These are phyloP conservation scores for Tenodera sinensis DNA, from an alignment of 2,888 invertebrate species.

Conservation along the genomic window DNA sequence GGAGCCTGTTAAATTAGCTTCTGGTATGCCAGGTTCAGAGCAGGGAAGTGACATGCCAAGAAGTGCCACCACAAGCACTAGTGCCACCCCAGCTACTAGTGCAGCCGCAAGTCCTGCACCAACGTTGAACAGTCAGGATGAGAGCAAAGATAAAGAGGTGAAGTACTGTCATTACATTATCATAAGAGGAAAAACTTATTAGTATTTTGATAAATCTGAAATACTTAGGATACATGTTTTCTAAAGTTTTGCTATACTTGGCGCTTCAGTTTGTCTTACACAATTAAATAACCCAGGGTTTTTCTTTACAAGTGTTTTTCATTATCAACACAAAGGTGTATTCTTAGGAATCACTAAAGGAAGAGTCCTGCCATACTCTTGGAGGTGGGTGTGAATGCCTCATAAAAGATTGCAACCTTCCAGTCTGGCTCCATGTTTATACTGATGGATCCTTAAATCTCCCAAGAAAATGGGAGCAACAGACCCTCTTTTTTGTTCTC, in stretches of 20 bases:
- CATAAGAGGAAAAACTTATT: constrained; percentile 32
- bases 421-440: no score
- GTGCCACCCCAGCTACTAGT: constrained; percentile 39
- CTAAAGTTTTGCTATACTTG: no score
- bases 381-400: no score
- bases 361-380: no score
- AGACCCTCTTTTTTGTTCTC: no score
- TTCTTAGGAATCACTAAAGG: no score
- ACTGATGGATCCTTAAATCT: no score
- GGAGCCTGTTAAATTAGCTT: constrained; percentile 58
- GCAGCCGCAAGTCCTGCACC: constrained; percentile 74
- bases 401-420: no score
- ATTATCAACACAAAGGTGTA: no score
- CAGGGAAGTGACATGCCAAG: constrained; percentile 42
- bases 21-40: constrained; percentile 23
- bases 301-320: no score
- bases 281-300: neutral
- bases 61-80: constrained; percentile 52
- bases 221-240: no score
- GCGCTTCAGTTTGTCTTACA: neutral
- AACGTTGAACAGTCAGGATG: constrained; percentile 43
- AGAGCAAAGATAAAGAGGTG: constrained; percentile 35
- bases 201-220: neutral
- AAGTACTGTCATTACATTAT: constrained; percentile 35
- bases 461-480: no score